Evolutionary conservation across 2,113 vertebrate genomes (phyloP), one percentile per base, ranked within the genome.

Genomic region (Circaetus gallicus): DNA sequence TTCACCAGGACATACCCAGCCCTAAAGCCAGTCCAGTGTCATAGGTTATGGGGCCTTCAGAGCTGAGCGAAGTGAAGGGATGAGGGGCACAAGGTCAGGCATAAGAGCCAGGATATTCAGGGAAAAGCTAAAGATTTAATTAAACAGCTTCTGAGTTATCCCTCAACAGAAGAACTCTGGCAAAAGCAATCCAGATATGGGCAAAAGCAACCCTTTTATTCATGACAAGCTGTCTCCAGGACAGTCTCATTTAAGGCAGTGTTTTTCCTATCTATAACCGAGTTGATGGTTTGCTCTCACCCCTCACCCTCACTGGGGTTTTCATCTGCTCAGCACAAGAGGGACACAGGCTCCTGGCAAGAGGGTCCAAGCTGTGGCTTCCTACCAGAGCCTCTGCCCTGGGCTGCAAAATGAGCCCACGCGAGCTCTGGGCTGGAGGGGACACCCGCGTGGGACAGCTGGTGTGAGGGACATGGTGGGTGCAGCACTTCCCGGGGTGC

Each of bases 401-500:
- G 74, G 62, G 40, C 59, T 38, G 31, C 28, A 24, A 9, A 34
- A 36, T 0, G 16, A 73, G 36, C 66, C 47, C 59, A 7, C 1
- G 1, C 0, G 8, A 42, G 47, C 42, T 24, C 16, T 10, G 42
- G 56, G 40, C 29, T 40, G 45, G 34, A 20, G 45, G 65, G 43
- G 66, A 53, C 72, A 43, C 3, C 10, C 1, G 0, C 2, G 22
- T 4, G 56, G 62, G 56, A 52, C 24, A 43, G 29, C 28, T 7
- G 0, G 1, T 7, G 20, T 3, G 8, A 11, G 78, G 49, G 36
- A 11, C 10, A 0, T 0, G 9, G 26, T 2, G 2, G 1, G 10
- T 34, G 13, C 20, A 18, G 25, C 19, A 7, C 42, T 29, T n/a
- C n/a, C 56, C 10, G 1, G 47, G 53, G 19, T 3, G 47, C 45